Evolutionary conservation across 2,113 vertebrate species (phyloP).

Genomic region (Chrysemys picta): DNA sequence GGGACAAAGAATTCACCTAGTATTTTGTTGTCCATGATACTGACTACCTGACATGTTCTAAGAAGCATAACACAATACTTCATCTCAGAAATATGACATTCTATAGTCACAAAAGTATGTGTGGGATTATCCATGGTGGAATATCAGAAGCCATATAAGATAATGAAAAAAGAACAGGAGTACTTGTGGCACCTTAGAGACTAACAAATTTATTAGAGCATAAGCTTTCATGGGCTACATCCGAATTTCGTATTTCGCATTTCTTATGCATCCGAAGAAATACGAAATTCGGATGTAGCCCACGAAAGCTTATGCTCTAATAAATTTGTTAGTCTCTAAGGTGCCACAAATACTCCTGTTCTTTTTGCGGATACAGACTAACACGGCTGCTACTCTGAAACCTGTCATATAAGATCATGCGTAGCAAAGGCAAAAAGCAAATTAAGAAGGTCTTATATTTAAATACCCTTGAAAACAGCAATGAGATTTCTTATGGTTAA

Average conservation of each 20-base stretch:
- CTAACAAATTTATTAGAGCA: too few relatives aligned
- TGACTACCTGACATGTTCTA: not conserved
- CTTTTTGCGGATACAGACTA: too few relatives aligned
- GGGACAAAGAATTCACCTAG: not conserved
- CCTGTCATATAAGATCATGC: not conserved
- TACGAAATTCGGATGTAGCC: too few relatives aligned
- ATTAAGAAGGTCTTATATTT: not conserved
- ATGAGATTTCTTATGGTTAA: not conserved
- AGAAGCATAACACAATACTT: not conserved
- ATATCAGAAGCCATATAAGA: not conserved
- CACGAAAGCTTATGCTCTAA: too few relatives aligned
- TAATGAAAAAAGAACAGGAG: not conserved
- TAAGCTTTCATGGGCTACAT: too few relatives aligned
- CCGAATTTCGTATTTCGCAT: too few relatives aligned
- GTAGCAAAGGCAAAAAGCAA: not conserved
- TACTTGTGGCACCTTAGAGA: too few relatives aligned
- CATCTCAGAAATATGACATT: not conserved
- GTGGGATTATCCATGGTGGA: not conserved
- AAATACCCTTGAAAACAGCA: not conserved
- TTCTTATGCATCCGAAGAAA: too few relatives aligned
- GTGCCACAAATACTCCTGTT: too few relatives aligned
- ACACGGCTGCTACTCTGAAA: too few relatives aligned
- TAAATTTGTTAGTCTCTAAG: too few relatives aligned
- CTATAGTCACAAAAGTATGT: not conserved
- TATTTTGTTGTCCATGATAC: not conserved